Evolutionary conservation across 2,797 vertebrate genomes (phyloP), one percentile per base, ranked within the genome.

Genomic region (Lateolabrax maculatus): DNA sequence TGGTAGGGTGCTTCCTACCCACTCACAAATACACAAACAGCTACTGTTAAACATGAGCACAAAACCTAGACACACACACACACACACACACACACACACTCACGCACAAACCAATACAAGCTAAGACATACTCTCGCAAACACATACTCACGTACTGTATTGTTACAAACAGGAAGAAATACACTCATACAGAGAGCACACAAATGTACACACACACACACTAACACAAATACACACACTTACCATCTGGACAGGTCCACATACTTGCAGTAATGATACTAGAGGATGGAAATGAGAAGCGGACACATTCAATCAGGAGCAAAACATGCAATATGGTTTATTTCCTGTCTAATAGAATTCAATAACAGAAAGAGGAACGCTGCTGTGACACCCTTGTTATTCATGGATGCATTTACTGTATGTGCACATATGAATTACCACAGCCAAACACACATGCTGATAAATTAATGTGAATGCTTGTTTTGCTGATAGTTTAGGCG

Each of bases 391-490:
- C 36, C 4, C 19, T 70, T 3, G 25, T 55, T 61, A 52, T 65
- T 61, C 80, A 69, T 60, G 39, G 25, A 63, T 8, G 31, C 36
- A 57, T n/a, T n/a, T n/a, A n/a, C n/a, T 48, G 44, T 51, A 36
- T 61, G 29, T 16, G 70, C 79, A 81, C 57, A 61, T 21, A 60
- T 9, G 64, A 56, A 60, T 71, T n/a, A n/a, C 72, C 57, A 41
- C 66, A 65, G 58, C 34, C 58, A 57, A 63, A 57, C 81, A 57
- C 76, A 65, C 25, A 57, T 19, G n/a, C 56, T 56, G 75, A 70
- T 68, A 67, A 63, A 87, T 77, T 79, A 84, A 80, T 69, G 70
- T 71, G 64, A 67, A 60, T 62, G 66, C 65, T 69, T 83, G 73
- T 80, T 76, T 56, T 60, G 71, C 75, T 66, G 70, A 84, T 81